phyloP scores from a whole-genome alignment of 2,797 vertebrate species.

The Silurus lanzhouensis region DNA sequence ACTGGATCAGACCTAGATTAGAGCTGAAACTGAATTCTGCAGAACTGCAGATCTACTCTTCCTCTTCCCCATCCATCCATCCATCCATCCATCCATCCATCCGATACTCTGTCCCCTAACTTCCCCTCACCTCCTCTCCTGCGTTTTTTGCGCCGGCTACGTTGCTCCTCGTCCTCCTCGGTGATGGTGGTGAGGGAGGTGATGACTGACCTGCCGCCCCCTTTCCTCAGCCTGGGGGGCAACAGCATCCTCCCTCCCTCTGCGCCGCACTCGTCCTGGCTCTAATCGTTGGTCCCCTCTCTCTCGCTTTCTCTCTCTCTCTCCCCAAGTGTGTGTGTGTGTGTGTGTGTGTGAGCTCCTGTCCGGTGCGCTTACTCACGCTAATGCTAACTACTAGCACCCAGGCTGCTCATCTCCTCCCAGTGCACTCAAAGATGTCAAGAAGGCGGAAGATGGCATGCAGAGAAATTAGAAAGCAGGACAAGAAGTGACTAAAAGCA shows the following conservation, averaged over 20 bases:
- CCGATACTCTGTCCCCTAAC: neutral
- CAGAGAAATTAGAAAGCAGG: neutral
- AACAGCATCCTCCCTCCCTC: conserved; percentile 54
- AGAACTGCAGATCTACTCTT: neutral
- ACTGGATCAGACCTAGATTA: neutral
- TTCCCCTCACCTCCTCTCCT: conserved; percentile 70
- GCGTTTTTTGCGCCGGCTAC: conserved; percentile 74
- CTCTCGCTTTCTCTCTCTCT: conserved; percentile 3
- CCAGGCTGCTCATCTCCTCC: conserved; percentile 68
- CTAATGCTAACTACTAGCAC: conserved; percentile 68
- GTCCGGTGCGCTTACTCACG: conserved; percentile 48
- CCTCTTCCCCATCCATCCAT: neutral
- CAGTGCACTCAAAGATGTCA: conserved; percentile 44
- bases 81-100: neutral
- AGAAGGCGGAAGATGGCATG: neutral
- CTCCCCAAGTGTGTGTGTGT: neutral
- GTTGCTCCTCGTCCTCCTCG: conserved; percentile 94
- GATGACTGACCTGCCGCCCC: conserved; percentile 77
- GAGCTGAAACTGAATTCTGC: neutral
- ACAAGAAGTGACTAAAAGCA: neutral
- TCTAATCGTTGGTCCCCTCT: conserved; percentile 25
- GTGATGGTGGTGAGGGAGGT: conserved; percentile 91
- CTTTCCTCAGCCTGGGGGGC: conserved; percentile 82
- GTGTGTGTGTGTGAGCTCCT: conserved; percentile 13
- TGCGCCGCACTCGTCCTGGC: conserved; percentile 74